Evolutionary conservation across 2,888 invertebrate genomes (phyloP), one percentile per base, ranked within the genome.

Genomic region (Chelonus formosanus): DNA sequence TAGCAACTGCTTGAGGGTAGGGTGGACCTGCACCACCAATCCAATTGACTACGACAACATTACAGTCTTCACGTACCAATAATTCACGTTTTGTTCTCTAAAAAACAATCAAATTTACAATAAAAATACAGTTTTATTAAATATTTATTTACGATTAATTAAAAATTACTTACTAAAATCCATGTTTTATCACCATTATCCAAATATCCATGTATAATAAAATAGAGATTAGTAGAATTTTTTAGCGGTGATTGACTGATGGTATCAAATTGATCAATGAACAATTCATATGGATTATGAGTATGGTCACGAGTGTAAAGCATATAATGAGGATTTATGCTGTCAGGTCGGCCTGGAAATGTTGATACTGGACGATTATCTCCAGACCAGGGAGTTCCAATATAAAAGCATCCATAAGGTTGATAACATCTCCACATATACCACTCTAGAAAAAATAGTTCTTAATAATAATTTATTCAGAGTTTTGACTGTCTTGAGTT

Each of bases 1-100:
- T 97, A 1, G 96, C 95, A 3, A 94, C 95, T 0, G 97, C 96
- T 83, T 96, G 95, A 0, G 93, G 91, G 80, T 97, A 97, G 0
- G 95, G 95, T 0, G 95, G 95, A 69, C 90, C 90, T 0, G 95
- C 92, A 0, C 95, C 96, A 4, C 89, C 89, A 67, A 92, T 89
- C 96, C 96, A 96, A 78, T 95, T 95, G 3, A 96, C 89, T 0
- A 92, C 87, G 8, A 95, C 86, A 0, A 95, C 92, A 61, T 93
- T 92, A 50, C 91, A 90, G 58, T 90, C 89, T 48, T 90, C 90
- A 62, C 90, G 88, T 1, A 88, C 87, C 5, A 96, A 83, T n/a
- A 96, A 84, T 36, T 92, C 91, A 62, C 89, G 87, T 10, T 89
- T 89, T 86, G 93, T 89, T 56, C 89, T 88, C 86, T 91, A 85